Evolutionary conservation across 2,113 vertebrate genomes (phyloP), one percentile per base, ranked within the genome.

Genomic region (Mobula hypostoma): DNA sequence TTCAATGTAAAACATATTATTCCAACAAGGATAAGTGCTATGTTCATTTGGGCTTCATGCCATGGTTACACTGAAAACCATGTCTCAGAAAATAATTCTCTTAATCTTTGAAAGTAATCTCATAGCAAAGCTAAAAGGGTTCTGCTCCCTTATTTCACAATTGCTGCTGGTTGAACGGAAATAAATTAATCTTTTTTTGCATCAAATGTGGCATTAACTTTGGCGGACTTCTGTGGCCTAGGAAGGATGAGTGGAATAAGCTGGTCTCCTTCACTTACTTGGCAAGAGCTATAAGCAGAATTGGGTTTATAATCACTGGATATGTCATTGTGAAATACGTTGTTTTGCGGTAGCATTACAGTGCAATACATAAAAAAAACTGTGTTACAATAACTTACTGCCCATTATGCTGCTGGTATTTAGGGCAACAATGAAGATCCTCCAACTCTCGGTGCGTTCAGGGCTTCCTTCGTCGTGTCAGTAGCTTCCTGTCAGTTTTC

Each of bases 71-170:
- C 32, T 15, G 32, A 61, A 66, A 29, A 15, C 61, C 63, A 17
- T 12, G 66, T 66, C 17, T 90, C 14, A 32, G 85, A 66, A 66
- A 90, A 6, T 8, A 66, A 63, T 14, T 66, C 32, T 32, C n/a
- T 66, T 66, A 90, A 74, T 74, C 63, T 17, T 88, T 61, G 15
- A 90, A 88, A 90, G 85, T n/a, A 32, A n/a, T n/a, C 85, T 90
- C 61, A 8, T 15, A 32, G 61, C 12, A 32, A 68, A 19, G 63
- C 61, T 61, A 29, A 12, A 63, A 32, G 19, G 19, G 5, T 2
- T 66, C 29, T n/a, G 4, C n/a, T 32, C 29, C n/a, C n/a, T 88
- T 12, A 79, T 79, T 88, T 63, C 12, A 14, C 56, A n/a, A n/a
- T n/a, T 14, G 58, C 12, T 88, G 83, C 56, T 11, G 56, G 27